phyloP scores from a whole-genome alignment of 2,888 invertebrate species.

The Hemaris fuciformis region DNA sequence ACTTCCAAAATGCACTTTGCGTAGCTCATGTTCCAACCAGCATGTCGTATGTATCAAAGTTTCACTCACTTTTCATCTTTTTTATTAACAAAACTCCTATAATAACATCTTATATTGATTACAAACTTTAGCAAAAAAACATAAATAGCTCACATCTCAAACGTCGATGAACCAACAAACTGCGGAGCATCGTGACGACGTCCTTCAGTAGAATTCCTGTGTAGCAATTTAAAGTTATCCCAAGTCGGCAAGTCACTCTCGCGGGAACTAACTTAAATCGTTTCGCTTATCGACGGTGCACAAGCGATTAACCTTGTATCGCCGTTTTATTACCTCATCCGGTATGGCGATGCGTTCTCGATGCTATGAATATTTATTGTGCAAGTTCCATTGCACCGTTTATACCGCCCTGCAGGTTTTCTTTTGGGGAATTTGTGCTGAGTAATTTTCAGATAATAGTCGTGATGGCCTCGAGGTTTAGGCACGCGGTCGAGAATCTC shows the following conservation, averaged over 20 bases:
- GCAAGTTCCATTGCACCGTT: neutral
- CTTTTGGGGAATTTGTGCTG: neutral
- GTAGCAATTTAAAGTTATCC: conserved; percentile 77
- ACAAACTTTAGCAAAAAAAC: too few species aligned
- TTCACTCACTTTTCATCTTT: too few species aligned
- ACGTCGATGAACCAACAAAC: conserved; percentile 27
- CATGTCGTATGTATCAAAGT: too few species aligned
- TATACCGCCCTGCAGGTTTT: too few species aligned
- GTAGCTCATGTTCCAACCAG: too few species aligned
- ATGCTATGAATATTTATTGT: neutral
- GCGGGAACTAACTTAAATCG: conserved; percentile 73
- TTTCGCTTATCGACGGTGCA: conserved; percentile 76
- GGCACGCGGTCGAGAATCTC: too few species aligned
- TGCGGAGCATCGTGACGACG: conserved; percentile 34
- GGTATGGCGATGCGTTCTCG: conserved; percentile 33
- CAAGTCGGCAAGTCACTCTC: conserved; percentile 62
- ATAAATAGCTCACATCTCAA: neutral
- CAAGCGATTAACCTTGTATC: conserved; percentile 74
- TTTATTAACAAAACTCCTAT: too few species aligned
- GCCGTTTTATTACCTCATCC: conserved; percentile 64
- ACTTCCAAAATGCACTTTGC: too few species aligned
- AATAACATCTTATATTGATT: too few species aligned
- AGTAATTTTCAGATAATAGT: too few species aligned
- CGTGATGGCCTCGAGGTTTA: too few species aligned
- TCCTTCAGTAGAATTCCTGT: conserved; percentile 67